These are phyloP conservation scores for Hybos culiciformis DNA, from an alignment of 2,888 invertebrate species.

Conservation along the genomic window DNA sequence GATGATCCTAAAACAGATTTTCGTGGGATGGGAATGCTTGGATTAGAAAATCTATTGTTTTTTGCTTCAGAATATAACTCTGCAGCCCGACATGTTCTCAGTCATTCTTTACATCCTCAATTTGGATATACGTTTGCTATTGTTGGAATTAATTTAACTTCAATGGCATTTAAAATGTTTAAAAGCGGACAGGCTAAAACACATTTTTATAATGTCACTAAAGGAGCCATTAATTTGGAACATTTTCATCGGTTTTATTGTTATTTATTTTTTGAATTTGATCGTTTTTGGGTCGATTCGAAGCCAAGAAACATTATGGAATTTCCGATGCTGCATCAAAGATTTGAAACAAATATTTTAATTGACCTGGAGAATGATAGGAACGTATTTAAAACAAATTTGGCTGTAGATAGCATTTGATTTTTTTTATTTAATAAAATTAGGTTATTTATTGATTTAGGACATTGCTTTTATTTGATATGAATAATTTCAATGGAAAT, in stretches of 20 bases:
- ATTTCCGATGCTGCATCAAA: constrained; percentile 73
- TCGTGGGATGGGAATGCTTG: constrained; percentile 92
- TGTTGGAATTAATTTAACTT: constrained; percentile 89
- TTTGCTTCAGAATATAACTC: constrained; percentile 71
- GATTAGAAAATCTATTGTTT: constrained; percentile 79
- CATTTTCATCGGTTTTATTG: constrained; percentile 90
- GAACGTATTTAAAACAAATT: constrained; percentile 65
- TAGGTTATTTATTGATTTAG: no score
- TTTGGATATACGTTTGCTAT: constrained; percentile 85
- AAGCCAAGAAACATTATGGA: constrained; percentile 93
- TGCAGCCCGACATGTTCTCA: constrained; percentile 66
- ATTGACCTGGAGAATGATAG: constrained; percentile 51
- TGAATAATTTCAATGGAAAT: neutral
- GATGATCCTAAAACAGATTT: constrained; percentile 98
- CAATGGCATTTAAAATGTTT: constrained; percentile 72
- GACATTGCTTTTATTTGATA: no score
- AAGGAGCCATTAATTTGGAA: constrained; percentile 48
- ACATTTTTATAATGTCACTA: constrained; percentile 76
- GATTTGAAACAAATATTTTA: constrained; percentile 65
- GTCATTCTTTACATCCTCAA: constrained; percentile 77
- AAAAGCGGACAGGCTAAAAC: constrained; percentile 72
- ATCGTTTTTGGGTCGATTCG: constrained; percentile 83
- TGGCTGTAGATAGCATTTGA: constrained; percentile 59
- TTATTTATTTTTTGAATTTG: constrained; percentile 87
- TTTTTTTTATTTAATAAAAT: no score